Evolutionary conservation across 2,888 invertebrate species (phyloP), one percentile per base, ranked within the genome.

Genomic region (Agrotis exclamationis): DNA sequence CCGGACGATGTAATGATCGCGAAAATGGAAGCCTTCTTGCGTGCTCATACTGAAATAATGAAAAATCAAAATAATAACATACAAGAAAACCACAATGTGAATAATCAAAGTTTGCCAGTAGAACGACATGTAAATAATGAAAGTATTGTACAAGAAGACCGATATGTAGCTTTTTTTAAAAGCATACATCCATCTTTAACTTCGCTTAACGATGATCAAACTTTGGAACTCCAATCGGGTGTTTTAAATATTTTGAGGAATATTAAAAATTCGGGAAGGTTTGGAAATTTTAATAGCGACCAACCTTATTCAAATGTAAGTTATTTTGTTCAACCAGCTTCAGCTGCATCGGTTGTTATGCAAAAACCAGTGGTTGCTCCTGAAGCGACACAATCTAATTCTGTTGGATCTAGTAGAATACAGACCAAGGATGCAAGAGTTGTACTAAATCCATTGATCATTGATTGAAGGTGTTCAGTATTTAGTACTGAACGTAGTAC

Each of bases 221-320:
- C 66, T 51, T 79, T 79, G 53, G 77, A 81, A 65, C 83, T 84
- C 73, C 83, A 82, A 63, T 82, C 82, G 7, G 80, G 82, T 54
- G 84, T 84, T 62, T 66, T 83, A 69, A 76, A 76, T 72, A 74
- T 84, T 63, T 76, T 83, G 74, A 74, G 78, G 57, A 80, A 76
- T 70, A 83, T 82, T 53, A 83, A 83, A 82, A 75, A 68, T 24
- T 74, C 69, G n/a, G 71, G 74, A 39, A 74, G 20, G 44, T 33
- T 22, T 11, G 33, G 33, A 33, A 33, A 14, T 28, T 24, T 3
- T 11, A 18, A 33, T 33, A 48, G 18, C 16, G 14, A 33, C 14
- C 66, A 56, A 66, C 44, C 67, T 13, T 56, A 18, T 65, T 20
- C n/a, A 0, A 51, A 22, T 53, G 33, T 33, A 7, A 44, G 9